phyloP scores from a whole-genome alignment of 2,797 vertebrate species.

The Graptemys geographica region DNA sequence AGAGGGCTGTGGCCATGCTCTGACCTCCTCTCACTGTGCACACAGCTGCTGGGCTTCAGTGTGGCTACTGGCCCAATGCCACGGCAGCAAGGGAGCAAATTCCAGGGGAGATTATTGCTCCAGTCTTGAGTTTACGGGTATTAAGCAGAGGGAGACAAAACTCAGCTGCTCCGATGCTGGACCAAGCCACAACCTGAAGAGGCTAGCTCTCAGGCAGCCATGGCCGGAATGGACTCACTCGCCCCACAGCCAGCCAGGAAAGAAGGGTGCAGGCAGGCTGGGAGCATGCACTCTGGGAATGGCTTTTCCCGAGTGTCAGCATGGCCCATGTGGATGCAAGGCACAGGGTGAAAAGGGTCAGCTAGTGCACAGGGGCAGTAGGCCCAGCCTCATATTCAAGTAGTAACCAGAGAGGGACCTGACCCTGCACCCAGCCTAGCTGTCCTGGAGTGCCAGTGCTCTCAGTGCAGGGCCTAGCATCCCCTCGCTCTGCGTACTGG shows the following conservation, averaged over 20 bases:
- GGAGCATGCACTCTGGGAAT: not conserved
- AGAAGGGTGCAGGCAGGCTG: not conserved
- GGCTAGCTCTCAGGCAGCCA: not conserved
- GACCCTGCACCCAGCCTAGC: not conserved
- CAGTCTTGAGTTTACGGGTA: conserved; percentile 39
- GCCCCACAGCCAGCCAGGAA: not conserved
- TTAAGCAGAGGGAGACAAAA: conserved; percentile 46
- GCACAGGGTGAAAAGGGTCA: not conserved
- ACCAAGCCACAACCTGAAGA: not conserved
- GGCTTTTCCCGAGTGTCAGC: no score
- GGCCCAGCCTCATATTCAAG: not conserved
- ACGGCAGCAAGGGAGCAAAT: not conserved
- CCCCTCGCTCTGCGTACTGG: not conserved
- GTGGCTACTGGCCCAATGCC: not conserved
- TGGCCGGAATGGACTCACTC: not conserved
- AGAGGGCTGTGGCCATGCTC: not conserved
- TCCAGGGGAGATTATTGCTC: conserved; percentile 66
- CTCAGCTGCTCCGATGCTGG: not conserved
- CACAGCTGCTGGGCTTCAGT: not conserved
- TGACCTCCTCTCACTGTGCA: not conserved
- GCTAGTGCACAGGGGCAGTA: not conserved
- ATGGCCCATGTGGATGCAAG: not conserved
- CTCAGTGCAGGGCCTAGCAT: not conserved
- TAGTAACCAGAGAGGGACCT: not conserved
- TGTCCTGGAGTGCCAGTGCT: not conserved